Evolutionary conservation across 2,888 invertebrate species (phyloP).

Genomic region (Phengaris alcon): DNA sequence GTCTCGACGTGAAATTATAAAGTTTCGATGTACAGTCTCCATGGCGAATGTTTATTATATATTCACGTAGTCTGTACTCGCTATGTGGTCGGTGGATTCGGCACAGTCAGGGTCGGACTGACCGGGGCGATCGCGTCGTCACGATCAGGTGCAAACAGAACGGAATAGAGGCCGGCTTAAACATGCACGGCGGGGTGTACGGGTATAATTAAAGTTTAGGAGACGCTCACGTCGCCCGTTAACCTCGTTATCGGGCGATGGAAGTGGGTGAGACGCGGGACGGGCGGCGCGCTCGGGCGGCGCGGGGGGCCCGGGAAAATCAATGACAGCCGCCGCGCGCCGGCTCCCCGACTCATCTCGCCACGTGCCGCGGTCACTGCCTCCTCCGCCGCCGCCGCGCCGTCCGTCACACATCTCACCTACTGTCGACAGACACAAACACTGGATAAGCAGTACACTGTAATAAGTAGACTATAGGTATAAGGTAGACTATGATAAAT

Average conservation of each 20-base stretch:
- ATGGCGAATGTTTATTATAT: conserved; percentile 45
- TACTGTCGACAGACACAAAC: conserved; percentile 33
- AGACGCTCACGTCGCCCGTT: conserved; percentile 80
- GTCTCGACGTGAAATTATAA: conserved; percentile 25
- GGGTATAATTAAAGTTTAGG: conserved; percentile 80
- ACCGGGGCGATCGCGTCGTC: conserved; percentile 51
- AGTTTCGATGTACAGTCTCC: conserved; percentile 37
- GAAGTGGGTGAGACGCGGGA: conserved; percentile 78
- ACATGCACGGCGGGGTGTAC: conserved; percentile 78
- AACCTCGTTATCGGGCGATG: conserved; percentile 80
- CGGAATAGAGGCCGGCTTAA: conserved; percentile 76
- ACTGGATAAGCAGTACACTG: not conserved
- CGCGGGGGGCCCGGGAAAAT: conserved; percentile 71
- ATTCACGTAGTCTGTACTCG: conserved; percentile 47
- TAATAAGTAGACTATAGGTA: too few species aligned
- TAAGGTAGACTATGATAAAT: too few species aligned
- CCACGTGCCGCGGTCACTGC: conserved; percentile 78
- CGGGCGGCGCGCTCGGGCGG: conserved; percentile 60
- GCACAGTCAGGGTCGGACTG: not conserved
- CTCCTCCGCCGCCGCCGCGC: conserved; percentile 54
- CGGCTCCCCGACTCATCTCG: conserved; percentile 76
- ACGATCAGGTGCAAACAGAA: conserved; percentile 72
- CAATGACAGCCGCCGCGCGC: conserved; percentile 79
- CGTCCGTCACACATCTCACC: conserved; percentile 18
- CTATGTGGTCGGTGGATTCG: conserved; percentile 49